A percentile compares a stretch with the other conserved stretches of the same genome.
phyloP scores from a whole-genome alignment of 2,888 invertebrate genomes.

The Panzeria rudis region DNA sequence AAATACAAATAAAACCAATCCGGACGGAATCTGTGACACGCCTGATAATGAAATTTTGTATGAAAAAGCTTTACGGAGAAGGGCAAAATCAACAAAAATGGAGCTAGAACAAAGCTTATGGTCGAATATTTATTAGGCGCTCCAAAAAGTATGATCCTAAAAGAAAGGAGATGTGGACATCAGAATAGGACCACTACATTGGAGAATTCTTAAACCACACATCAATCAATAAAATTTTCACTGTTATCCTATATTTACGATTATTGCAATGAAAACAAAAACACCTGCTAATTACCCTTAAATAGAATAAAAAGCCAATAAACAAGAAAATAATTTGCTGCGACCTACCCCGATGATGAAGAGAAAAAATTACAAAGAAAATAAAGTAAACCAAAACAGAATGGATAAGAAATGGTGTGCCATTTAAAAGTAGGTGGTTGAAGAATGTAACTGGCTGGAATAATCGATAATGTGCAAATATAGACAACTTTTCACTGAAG shows the following conservation, averaged over 20 bases:
- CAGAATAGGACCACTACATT: too few relatives aligned
- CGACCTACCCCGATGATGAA: slow-evolving; percentile 38
- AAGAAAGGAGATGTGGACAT: too few relatives aligned
- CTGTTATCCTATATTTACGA: slow-evolving; percentile 46
- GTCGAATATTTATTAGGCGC: too few relatives aligned
- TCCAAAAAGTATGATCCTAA: too few relatives aligned
- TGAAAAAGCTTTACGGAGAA: too few relatives aligned
- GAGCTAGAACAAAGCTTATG: too few relatives aligned
- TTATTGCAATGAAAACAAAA: slow-evolving; percentile 48
- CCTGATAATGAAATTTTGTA: too few relatives aligned
- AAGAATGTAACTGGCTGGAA: slow-evolving; percentile 69
- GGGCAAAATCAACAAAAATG: too few relatives aligned
- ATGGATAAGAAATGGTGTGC: slow-evolving; percentile 27
- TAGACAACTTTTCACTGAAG: slow-evolving; percentile 75
- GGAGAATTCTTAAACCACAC: too few relatives aligned
- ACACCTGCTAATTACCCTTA: slow-evolving; percentile 17
- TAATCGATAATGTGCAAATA: slow-evolving; percentile 81
- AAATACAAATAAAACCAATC: too few relatives aligned
- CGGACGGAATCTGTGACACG: too few relatives aligned
- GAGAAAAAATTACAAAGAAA: not conserved
- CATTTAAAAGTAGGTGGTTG: slow-evolving; percentile 50
- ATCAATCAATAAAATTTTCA: too few relatives aligned
- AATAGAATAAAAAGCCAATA: slow-evolving; percentile 56
- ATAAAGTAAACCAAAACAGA: slow-evolving; percentile 26
- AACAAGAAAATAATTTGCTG: not conserved